Evolutionary conservation across 1,140 invertebrate species (phyloP).

Genomic region (Pseudomyrmex dendroicus): DNA sequence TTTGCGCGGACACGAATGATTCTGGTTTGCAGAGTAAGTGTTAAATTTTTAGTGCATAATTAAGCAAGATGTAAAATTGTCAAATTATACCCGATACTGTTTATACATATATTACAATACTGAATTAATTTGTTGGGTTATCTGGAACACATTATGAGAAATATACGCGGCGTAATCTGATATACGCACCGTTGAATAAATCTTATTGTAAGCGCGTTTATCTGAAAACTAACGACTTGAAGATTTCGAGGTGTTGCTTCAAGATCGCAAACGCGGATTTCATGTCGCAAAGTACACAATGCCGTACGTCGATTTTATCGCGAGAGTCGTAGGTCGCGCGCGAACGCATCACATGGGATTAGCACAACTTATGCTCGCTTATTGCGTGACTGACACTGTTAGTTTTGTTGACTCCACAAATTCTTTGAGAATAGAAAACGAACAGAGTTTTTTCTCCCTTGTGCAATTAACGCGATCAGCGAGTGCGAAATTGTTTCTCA

Average conservation of each 20-base stretch:
- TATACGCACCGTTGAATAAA: slow-evolving; percentile 14
- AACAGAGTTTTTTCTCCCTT: no score
- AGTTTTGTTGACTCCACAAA: not conserved
- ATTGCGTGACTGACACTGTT: not conserved
- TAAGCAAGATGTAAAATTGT: not conserved
- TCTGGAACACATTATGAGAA: no score
- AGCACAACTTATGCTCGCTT: not conserved
- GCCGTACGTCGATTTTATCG: not conserved
- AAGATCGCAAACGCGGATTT: slow-evolving; percentile 27
- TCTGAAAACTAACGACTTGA: not conserved
- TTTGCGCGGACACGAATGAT: no score
- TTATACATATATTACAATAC: no score
- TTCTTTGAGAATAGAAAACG: not conserved
- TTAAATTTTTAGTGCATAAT: no score
- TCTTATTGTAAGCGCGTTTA: not conserved
- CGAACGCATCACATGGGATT: slow-evolving; percentile 26
- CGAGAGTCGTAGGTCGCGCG: not conserved
- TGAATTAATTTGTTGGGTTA: no score
- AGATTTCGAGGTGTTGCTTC: not conserved
- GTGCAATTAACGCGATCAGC: not conserved
- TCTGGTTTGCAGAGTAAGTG: no score
- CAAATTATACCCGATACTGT: not conserved
- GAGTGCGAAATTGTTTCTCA: not conserved
- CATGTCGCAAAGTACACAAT: not conserved
- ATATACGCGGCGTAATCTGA: no score